Conservation (phyloP, 2,888 invertebrate genomes). For the Mythimna impura region DNA sequence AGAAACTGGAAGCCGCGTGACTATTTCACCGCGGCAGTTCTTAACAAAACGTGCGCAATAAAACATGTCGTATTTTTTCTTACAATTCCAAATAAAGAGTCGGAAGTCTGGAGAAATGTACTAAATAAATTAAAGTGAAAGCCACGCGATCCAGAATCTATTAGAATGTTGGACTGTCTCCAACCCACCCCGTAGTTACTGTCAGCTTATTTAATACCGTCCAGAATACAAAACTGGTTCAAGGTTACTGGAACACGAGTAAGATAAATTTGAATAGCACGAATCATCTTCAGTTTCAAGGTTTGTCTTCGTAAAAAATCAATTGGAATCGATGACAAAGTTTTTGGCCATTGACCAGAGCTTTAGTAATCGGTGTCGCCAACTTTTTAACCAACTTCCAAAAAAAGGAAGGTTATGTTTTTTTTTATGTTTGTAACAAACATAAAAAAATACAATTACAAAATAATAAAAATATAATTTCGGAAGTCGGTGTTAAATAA, state of each 20-base stretch:
- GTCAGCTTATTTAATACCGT: constrained; percentile 52
- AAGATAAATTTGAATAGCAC: constrained; percentile 49
- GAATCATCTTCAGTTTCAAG: constrained; percentile 41
- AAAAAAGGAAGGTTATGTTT: too few relatives aligned
- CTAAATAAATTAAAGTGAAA: constrained; percentile 31
- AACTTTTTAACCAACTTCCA: neutral
- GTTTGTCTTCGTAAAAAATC: constrained; percentile 18
- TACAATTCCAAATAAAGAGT: constrained; percentile 25
- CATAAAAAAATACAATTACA: too few relatives aligned
- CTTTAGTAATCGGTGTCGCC: constrained; percentile 1
- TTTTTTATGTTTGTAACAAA: too few relatives aligned
- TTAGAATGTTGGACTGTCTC: constrained; percentile 59
- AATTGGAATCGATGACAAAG: neutral
- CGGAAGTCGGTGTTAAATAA: too few relatives aligned
- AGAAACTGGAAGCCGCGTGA: constrained; percentile 5
- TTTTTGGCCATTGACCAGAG: neutral
- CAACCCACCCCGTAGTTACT: constrained; percentile 48
- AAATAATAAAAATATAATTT: too few relatives aligned
- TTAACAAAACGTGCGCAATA: constrained; percentile 32
- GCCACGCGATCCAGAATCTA: constrained; percentile 45
- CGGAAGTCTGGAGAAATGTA: constrained; percentile 24
- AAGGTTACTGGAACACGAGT: constrained; percentile 44
- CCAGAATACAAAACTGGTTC: constrained; percentile 52
- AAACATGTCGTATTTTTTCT: constrained; percentile 29
- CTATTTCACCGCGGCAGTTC: constrained; percentile 14